Base-by-base conservation (phyloP, 2,113 vertebrate genomes). In the Hiodon alosoides region DNA sequence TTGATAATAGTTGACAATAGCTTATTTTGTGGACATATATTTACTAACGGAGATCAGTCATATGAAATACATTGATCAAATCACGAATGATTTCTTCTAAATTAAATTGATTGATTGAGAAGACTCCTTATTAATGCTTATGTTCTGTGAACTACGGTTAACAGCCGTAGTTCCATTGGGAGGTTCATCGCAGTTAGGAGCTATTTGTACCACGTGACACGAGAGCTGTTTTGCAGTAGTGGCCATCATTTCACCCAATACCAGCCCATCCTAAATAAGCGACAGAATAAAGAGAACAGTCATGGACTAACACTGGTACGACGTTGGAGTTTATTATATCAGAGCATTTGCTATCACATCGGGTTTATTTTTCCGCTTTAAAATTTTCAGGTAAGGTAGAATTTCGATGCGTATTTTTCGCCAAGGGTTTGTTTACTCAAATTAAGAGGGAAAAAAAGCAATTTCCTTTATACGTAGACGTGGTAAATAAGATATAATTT, bases 141-240 rank as follows among this genome's bases (percentile, higher is more conserved):
- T 31, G 31, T 31, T 31, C 0, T 31, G 31, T 31, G 31, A 31
- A 31, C 31, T 31, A 31, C 1, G 31, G 31, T 31, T 31, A 31
- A 31, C 31, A 31, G 31, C 31, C 31, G 31, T 31, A 31, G 31
- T 31, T 31, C 31, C 0, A 31, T 31, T 31, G 31, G 31, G 31
- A 31, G 31, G 31, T 31, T 31, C 0, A 31, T 31, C 82, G 88
- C 86, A 85, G 90, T 90, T 91, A 91, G 85, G 89, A 87, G 90
- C 85, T 81, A 81, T 86, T 89, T 86, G 54, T 54, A 89, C 86
- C 92, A 93, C 90, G 93, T 93, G 93, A 93, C 64, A 54, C 4
- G 66, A 75, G 85, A 77, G 85, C 84, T 83, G 89, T 84, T 86
- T 81, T 50, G 79, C 79, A 71, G 85, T 81, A 83, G 89, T 86